Evolutionary conservation across 2,797 vertebrate species (phyloP), one percentile per base, ranked within the genome.

Genomic region (Gallinago solitaria): DNA sequence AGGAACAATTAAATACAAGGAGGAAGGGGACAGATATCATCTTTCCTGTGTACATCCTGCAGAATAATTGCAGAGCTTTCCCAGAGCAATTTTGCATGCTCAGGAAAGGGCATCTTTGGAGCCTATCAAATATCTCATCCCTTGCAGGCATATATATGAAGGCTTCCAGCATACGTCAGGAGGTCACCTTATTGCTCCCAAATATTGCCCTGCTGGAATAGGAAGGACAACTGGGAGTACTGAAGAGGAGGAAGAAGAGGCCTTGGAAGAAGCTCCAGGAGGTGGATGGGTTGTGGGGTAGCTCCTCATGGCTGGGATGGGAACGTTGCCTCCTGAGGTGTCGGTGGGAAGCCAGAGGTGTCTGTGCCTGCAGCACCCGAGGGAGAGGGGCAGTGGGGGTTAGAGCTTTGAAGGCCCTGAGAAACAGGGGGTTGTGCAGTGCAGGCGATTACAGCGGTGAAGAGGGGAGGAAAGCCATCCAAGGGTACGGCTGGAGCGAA

Each of bases 91-190:
- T 94, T 8, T 92, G 78, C 64, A 53, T 80, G 85, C 75, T 93
- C 61, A 54, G 56, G 93, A 91, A 95, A 96, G 94, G 96, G 94
- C 82, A 82, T 82, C 82, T 95, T 93, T 80, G 75, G 91, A 90
- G 41, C 64, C 90, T 93, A 91, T 95, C 89, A 88, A 70, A 59
- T 94, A 84, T 75, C 87, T 94, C 47, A 75, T 63, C 50, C 89
- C 71, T 95, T 14, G 9, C 12, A 89, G 75, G 77, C 86, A 81
- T 64, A 74, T 16, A 24, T 41, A 70, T 6, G 14, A 93, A 80
- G n/a, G 53, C 57, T 95, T 65, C 54, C 50, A 59, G 75, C n/a
- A 24, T 33, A 65, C 0, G 0, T 77, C 61, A 65, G 43, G 61
- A 64, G 41, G 67, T 64, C 37, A 67, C 69, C 79, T 70, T 68